These are phyloP conservation scores for Galemys pyrenaicus DNA, from an alignment of 2,113 vertebrate genomes.

Conservation along the genomic window DNA sequence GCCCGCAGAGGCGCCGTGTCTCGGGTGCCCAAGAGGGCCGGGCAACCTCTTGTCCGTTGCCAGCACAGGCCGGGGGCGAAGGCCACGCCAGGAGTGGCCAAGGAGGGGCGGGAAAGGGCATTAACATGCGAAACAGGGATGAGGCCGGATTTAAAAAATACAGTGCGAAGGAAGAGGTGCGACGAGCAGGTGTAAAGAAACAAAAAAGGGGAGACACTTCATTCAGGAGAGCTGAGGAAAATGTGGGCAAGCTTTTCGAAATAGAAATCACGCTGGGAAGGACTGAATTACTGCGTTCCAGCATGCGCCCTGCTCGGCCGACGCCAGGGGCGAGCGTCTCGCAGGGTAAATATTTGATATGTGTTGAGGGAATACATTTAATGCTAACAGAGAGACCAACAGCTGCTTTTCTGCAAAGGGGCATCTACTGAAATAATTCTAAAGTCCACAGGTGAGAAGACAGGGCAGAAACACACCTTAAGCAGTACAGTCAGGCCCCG, in stretches of 20 bases:
- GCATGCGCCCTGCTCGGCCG: fast-evolving
- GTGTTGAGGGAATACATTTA: too few relatives aligned
- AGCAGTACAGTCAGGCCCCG: too few relatives aligned
- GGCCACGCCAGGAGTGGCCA: too few relatives aligned
- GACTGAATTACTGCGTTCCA: fast-evolving
- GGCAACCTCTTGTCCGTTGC: too few relatives aligned
- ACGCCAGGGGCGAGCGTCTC: fast-evolving
- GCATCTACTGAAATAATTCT: not conserved
- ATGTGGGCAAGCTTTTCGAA: too few relatives aligned
- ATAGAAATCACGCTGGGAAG: fast-evolving
- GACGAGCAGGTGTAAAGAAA: not conserved
- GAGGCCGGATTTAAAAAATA: too few relatives aligned
- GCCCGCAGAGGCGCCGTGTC: not conserved
- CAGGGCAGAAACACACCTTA: too few relatives aligned
- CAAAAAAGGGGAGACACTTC: not conserved
- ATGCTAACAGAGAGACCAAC: not conserved
- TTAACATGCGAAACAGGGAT: too few relatives aligned
- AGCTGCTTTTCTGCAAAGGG: not conserved
- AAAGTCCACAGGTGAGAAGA: not conserved
- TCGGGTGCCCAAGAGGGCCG: too few relatives aligned
- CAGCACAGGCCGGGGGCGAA: too few relatives aligned
- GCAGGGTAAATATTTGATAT: fast-evolving
- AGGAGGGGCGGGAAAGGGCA: too few relatives aligned
- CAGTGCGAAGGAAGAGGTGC: not conserved
- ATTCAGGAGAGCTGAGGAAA: not conserved